phyloP scores from a whole-genome alignment of 2,113 vertebrate genomes.

The Shinisaurus crocodilurus region DNA sequence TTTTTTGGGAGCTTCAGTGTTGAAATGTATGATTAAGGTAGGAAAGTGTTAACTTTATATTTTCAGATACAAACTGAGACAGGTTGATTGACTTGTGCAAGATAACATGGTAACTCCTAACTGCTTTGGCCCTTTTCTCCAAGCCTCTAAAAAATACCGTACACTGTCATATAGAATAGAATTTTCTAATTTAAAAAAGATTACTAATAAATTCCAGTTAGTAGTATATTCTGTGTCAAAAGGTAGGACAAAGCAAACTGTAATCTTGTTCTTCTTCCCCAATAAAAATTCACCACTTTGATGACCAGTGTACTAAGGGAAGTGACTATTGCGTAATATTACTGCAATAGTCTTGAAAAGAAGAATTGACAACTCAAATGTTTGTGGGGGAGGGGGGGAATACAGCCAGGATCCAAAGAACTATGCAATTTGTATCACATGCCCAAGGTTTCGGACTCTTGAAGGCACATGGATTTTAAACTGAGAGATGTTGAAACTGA shows the following conservation, averaged over 20 bases:
- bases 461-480: neutral
- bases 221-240: neutral
- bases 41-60: neutral
- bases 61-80: neutral
- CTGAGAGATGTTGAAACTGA: no score
- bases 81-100: conserved; percentile 5
- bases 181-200: neutral
- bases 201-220: neutral
- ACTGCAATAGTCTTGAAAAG: neutral
- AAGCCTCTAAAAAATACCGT: neutral
- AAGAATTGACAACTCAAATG: neutral
- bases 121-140: neutral
- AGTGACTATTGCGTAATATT: neutral
- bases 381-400: neutral
- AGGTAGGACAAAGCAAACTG: neutral
- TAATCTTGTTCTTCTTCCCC: neutral
- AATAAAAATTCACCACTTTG: neutral
- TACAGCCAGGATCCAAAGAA: neutral
- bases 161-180: neutral
- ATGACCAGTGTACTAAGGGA: neutral
- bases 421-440: neutral
- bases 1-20: neutral
- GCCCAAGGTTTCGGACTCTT: neutral
- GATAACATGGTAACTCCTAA: neutral
- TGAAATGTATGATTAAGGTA: conserved; percentile 14